phyloP scores from a whole-genome alignment of 2,888 invertebrate species.

The Nebria salina region DNA sequence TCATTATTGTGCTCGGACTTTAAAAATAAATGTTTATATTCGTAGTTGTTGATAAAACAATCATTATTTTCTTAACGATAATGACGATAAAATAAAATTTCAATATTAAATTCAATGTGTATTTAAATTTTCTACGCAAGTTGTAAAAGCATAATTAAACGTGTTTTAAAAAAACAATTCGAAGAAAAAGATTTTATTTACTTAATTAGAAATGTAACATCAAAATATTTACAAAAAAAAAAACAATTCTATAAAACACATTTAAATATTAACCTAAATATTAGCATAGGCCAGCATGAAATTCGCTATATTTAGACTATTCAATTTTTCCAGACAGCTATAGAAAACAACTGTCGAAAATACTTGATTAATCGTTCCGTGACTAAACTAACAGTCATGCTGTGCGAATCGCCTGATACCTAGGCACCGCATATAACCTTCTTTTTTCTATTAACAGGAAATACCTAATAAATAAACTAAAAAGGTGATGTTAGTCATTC shows the following conservation, averaged over 20 bases:
- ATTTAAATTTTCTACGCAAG: too few relatives aligned
- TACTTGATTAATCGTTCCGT: neutral
- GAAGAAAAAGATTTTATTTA: neutral
- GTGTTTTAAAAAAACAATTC: too few relatives aligned
- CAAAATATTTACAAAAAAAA: neutral
- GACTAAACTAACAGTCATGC: neutral
- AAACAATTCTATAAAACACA: neutral
- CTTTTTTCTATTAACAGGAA: neutral
- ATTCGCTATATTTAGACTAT: neutral
- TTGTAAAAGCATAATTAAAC: too few relatives aligned
- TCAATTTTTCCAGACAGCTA: neutral
- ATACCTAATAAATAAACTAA: neutral
- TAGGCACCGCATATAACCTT: neutral
- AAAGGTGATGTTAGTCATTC: neutral
- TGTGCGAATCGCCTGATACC: neutral
- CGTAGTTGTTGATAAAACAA: too few relatives aligned
- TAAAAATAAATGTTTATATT: too few relatives aligned
- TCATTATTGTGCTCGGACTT: too few relatives aligned
- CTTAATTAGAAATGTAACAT: neutral
- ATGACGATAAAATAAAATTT: too few relatives aligned
- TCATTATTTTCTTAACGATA: too few relatives aligned
- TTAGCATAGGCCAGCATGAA: neutral
- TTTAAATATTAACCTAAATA: neutral
- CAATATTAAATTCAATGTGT: too few relatives aligned
- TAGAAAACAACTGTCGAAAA: neutral